Conservation (phyloP, 2,113 vertebrate genomes). For the Vidua chalybeata region DNA sequence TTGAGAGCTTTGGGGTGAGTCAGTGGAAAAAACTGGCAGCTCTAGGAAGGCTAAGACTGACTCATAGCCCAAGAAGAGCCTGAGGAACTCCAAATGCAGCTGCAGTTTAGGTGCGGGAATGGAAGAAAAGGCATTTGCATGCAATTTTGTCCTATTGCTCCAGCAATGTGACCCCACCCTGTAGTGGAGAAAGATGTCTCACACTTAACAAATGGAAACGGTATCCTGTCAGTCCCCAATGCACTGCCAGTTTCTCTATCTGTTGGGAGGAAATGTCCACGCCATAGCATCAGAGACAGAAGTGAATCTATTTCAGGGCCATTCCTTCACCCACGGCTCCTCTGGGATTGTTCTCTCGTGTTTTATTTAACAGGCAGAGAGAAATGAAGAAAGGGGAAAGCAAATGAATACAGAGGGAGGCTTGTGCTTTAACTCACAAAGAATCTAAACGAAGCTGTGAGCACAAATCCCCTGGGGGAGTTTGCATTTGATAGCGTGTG, state of each 20-base stretch:
- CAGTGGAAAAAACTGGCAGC: conserved; percentile 48
- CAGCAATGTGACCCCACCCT: conserved; percentile 11
- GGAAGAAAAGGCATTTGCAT: conserved; percentile 18
- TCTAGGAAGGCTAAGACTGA: conserved; percentile 29
- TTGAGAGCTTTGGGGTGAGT: conserved; percentile 15
- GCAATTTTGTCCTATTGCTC: background rate
- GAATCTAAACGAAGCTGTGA: conserved; percentile 16
- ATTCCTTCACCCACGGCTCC: background rate
- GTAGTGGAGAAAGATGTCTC: background rate
- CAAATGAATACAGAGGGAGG: background rate
- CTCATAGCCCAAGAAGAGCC: conserved; percentile 17
- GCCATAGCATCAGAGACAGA: background rate
- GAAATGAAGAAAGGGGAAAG: background rate
- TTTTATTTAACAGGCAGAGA: conserved; percentile 34
- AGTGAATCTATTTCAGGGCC: background rate
- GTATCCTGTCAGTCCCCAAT: background rate
- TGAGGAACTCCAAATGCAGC: conserved; percentile 33
- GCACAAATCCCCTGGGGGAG: background rate
- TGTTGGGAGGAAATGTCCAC: conserved; percentile 5
- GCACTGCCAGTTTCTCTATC: background rate
- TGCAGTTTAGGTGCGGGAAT: conserved; percentile 18
- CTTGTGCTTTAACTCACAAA: conserved; percentile 23
- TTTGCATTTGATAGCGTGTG: background rate
- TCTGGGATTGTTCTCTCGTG: conserved; percentile 7
- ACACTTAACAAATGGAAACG: conserved; percentile 17